Conservation (phyloP, 2,113 vertebrate species). For the Paratilapia polleni region DNA sequence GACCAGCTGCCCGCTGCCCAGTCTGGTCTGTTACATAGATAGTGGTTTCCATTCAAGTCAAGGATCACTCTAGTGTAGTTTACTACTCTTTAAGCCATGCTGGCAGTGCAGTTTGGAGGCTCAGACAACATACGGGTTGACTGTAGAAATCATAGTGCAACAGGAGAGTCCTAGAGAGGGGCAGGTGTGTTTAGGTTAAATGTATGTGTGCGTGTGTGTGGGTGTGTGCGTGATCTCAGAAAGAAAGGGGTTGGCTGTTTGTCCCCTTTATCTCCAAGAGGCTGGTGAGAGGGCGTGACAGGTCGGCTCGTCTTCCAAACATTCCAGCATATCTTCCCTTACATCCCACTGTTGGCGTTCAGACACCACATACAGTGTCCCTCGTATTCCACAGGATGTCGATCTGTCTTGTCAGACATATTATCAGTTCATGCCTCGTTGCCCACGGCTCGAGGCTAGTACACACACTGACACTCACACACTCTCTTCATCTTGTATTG, state of each 20-base stretch:
- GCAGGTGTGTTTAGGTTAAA: constrained; percentile 20
- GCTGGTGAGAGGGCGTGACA: constrained; percentile 61
- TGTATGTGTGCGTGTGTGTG: constrained; percentile 13
- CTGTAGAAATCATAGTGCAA: constrained; percentile 71
- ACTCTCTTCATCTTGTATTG: constrained; percentile 32
- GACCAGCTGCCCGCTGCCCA: constrained; percentile 25
- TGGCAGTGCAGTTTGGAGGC: constrained; percentile 72
- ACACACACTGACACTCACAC: constrained; percentile 61
- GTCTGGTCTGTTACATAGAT: constrained; percentile 51
- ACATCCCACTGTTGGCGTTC: constrained; percentile 24
- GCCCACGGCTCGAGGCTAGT: constrained; percentile 47
- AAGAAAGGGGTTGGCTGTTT: constrained; percentile 32
- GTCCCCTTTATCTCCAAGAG: constrained; percentile 54
- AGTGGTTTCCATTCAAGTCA: constrained; percentile 56
- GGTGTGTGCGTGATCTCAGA: constrained; percentile 33
- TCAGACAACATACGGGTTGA: constrained; percentile 64
- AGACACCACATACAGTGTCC: constrained; percentile 42
- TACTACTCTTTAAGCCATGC: constrained; percentile 69
- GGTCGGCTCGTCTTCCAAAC: constrained; percentile 47
- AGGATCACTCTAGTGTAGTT: constrained; percentile 62
- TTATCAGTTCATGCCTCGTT: constrained; percentile 55
- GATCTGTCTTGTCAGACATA: constrained; percentile 39
- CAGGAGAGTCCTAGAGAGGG: constrained; percentile 60
- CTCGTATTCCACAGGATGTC: constrained; percentile 32
- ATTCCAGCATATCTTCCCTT: constrained; percentile 6